Evolutionary conservation across 2,888 invertebrate species (phyloP), one percentile per base, ranked within the genome.

Genomic region (Trichogramma evanescens): DNA sequence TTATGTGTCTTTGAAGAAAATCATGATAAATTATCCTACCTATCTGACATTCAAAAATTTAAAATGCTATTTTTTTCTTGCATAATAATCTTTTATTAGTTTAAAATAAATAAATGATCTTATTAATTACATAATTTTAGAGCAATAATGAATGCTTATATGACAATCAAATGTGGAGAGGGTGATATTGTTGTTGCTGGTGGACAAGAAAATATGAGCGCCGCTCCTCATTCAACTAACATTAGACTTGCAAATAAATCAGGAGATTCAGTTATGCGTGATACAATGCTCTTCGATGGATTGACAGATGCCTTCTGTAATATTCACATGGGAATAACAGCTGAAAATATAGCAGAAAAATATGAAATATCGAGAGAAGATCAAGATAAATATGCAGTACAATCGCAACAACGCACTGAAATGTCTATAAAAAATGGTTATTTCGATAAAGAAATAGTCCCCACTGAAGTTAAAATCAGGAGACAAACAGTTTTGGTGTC

Each of bases 141-240:
- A 75, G 78, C 87, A 42, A 85, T 92, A 43, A 80, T 80, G 13
- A 78, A 87, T 68, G 92, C 86, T 8, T 86, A 82, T 67, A 84
- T 87, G 73, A 82, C 89, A 0, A 87, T 92, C 61, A 82, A 82
- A 64, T 74, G 80, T 54, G 88, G 86, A 5, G 89, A 90, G 69
- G 80, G 85, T 3, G 75, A 80, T 39, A 80, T 91, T 63, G 84
- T 90, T 4, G 82, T 93, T 26, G 87, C 88, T 68, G 91, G 91
- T 42, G 93, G 93, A 0, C 91, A 91, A 79, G 93, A 93, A 77
- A 88, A 80, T 68, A 93, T 93, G 93, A 88, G 88, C 57, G 81
- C 82, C 76, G 84, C 90, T 4, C 88, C 87, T 2, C 92, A 92
- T 74, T 81, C 82, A 4, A 78, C 84, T 42, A 78, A 84, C 67